Percentiles rank a stretch among this genome's conserved stretches.
Evolutionary conservation across 2,113 vertebrate species (phyloP).

Genomic region (Aplodontia rufa): DNA sequence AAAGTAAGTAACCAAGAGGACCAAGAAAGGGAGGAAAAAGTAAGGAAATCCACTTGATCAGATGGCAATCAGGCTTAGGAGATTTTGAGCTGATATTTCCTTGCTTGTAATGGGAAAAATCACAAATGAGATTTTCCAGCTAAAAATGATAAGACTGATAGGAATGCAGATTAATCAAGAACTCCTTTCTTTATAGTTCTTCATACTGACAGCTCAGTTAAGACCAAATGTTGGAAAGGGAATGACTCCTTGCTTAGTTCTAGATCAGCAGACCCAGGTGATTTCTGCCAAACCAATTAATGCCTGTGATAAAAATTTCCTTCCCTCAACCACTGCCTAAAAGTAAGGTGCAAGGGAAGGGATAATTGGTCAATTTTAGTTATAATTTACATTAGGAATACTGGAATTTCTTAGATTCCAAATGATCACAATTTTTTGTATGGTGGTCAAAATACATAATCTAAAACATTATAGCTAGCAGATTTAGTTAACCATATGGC

Average conservation of each 20-base stretch:
- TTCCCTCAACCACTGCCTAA: background rate
- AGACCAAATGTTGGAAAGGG: background rate
- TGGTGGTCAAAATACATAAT: background rate
- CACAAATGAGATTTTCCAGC: background rate
- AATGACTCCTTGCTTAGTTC: background rate
- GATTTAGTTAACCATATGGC: background rate
- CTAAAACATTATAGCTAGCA: background rate
- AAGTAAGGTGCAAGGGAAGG: background rate
- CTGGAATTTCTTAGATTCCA: background rate
- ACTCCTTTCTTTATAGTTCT: background rate
- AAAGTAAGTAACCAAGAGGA: background rate
- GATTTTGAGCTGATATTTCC: background rate
- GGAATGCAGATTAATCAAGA: background rate
- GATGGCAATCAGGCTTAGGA: background rate
- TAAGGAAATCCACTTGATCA: background rate
- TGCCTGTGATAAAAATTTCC: background rate
- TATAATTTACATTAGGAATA: background rate
- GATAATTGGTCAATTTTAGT: background rate
- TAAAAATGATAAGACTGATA: background rate
- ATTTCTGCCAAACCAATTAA: background rate
- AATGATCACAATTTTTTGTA: background rate
- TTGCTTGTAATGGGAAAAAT: background rate
- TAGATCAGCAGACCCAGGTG: background rate
- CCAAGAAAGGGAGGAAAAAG: background rate
- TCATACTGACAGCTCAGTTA: background rate